phyloP scores from a whole-genome alignment of 2,888 invertebrate genomes.

The Drosophila demipolita region DNA sequence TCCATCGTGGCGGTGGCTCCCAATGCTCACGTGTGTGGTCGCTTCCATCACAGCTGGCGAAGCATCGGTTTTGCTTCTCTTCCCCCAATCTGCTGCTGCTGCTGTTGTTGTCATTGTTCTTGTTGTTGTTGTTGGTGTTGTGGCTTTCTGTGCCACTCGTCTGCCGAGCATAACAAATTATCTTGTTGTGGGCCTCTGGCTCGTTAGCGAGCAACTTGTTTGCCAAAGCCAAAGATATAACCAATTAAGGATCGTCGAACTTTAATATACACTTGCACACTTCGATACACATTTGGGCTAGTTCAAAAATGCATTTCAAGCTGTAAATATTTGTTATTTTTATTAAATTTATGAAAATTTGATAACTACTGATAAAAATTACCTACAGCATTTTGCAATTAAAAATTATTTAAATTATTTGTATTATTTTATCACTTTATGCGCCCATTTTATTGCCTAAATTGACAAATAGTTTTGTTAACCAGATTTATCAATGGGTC shows the following conservation, averaged over 20 bases:
- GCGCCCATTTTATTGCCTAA: background rate
- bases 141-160: slow-evolving; percentile 46
- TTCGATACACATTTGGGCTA: background rate
- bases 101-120: background rate
- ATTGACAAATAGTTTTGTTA: background rate
- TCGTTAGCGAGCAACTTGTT: slow-evolving; percentile 74
- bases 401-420: no score
- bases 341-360: background rate
- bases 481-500: background rate
- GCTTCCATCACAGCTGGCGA: slow-evolving; percentile 67
- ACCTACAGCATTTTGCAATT: no score
- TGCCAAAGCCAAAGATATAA: slow-evolving; percentile 46
- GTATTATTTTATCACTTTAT: background rate
- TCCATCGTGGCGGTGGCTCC: slow-evolving; percentile 48
- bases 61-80: slow-evolving; percentile 38
- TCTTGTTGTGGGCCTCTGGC: slow-evolving; percentile 67
- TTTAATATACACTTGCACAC: slow-evolving; percentile 37
- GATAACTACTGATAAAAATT: no score
- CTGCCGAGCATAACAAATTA: slow-evolving; percentile 72
- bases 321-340: background rate
- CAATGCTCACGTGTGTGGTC: slow-evolving; percentile 67
- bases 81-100: slow-evolving; percentile 10
- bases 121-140: slow-evolving; percentile 31
- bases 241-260: slow-evolving; percentile 43
- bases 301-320: background rate